Evolutionary conservation across 2,113 vertebrate genomes (phyloP).

Genomic region (Paramormyrops kingsleyae): DNA sequence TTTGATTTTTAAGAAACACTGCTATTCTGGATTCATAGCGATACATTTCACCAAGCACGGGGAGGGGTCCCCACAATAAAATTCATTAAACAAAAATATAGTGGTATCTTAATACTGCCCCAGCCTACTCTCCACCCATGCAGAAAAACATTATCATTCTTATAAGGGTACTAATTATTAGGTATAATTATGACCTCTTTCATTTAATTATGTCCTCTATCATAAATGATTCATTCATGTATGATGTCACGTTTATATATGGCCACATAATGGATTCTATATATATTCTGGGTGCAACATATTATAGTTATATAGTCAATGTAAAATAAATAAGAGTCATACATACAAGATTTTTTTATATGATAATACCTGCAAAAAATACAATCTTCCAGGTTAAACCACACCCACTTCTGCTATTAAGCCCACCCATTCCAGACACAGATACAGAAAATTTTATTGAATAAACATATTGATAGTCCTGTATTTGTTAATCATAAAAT

Average conservation of each 20-base stretch:
- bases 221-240: not conserved
- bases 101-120: not conserved
- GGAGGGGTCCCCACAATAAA: not conserved
- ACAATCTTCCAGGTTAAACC: not conserved
- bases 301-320: not conserved
- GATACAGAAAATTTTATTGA: not conserved
- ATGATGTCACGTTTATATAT: not conserved
- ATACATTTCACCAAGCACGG: not conserved
- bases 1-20: too few relatives aligned
- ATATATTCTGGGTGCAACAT: not conserved
- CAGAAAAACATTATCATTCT: not conserved
- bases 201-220: not conserved
- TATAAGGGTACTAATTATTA: not conserved
- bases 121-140: not conserved
- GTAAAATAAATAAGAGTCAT: not conserved
- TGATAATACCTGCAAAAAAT: not conserved
- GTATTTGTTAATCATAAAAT: not conserved
- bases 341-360: not conserved
- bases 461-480: not conserved
- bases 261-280: not conserved
- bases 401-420: not conserved
- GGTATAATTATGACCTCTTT: not conserved
- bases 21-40: not conserved
- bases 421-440: not conserved
- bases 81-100: not conserved